Evolutionary conservation across 2,797 vertebrate species (phyloP).

Genomic region (Ptychobarbus kaznakovi): DNA sequence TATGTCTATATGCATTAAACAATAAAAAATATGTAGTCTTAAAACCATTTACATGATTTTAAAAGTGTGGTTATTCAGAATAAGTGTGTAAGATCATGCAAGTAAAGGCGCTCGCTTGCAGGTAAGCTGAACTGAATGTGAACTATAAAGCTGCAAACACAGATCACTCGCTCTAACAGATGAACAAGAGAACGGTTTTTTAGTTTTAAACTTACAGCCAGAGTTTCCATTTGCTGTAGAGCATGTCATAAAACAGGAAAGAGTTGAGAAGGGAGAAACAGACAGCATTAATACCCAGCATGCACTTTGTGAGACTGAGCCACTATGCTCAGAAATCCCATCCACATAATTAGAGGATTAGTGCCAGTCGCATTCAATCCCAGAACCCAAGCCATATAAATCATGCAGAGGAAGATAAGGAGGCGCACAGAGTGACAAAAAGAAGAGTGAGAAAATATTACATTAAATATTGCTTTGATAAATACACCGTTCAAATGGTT

Average conservation of each 20-base stretch:
- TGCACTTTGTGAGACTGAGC: constrained; percentile 36
- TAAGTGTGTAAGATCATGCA: background rate
- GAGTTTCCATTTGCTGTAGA: constrained; percentile 99
- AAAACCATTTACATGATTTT: background rate
- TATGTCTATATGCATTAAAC: constrained; percentile 2
- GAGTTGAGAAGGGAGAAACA: constrained; percentile 85
- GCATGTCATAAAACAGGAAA: constrained; percentile 92
- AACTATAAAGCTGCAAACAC: constrained; percentile 11
- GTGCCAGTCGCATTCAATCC: constrained; percentile 20
- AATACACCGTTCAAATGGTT: background rate
- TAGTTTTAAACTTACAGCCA: constrained; percentile 95
- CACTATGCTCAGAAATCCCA: constrained; percentile 71
- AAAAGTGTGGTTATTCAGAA: background rate
- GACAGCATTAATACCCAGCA: constrained; percentile 87
- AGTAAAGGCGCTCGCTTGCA: background rate
- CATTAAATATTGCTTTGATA: background rate
- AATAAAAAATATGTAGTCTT: background rate
- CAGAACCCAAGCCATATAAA: constrained; percentile 42
- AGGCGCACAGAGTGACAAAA: constrained; percentile 19
- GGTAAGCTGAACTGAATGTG: constrained; percentile 1
- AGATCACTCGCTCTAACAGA: background rate
- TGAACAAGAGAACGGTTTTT: constrained; percentile 31
- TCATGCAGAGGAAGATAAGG: constrained; percentile 43
- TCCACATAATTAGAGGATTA: constrained; percentile 68
- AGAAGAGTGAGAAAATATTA: constrained; percentile 8